phyloP scores from a whole-genome alignment of 2,113 vertebrate species.

The Geococcyx californianus region DNA sequence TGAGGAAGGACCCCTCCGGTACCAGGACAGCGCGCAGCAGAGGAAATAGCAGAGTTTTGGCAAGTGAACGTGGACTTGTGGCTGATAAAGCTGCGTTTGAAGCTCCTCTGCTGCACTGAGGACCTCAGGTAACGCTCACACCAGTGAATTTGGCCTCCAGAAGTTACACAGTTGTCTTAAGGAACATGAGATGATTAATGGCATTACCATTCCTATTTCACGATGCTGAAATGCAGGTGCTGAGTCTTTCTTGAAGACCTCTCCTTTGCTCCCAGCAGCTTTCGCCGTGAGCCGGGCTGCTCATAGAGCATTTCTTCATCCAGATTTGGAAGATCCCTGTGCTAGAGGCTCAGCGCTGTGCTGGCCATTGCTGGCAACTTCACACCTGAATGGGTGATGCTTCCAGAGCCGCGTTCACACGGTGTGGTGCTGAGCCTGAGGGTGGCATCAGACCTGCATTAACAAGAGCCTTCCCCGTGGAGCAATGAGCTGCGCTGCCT shows the following conservation, averaged over 20 bases:
- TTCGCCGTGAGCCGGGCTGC: fast-evolving
- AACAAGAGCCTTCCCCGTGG: fast-evolving
- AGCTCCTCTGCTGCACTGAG: neutral
- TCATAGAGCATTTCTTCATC: fast-evolving
- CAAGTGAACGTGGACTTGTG: fast-evolving
- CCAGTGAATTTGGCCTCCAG: fast-evolving
- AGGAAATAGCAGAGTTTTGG: neutral
- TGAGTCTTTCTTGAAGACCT: neutral
- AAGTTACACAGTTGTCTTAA: neutral
- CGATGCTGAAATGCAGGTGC: fast-evolving
- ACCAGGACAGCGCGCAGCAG: neutral
- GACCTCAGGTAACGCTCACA: fast-evolving
- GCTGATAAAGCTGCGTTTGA: neutral
- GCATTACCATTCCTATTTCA: neutral
- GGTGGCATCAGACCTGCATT: fast-evolving
- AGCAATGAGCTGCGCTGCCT: neutral
- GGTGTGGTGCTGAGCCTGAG: fast-evolving
- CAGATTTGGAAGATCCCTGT: neutral
- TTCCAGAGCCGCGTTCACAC: fast-evolving
- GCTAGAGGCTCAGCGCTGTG: fast-evolving
- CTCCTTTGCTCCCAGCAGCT: neutral
- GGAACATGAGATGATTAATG: neutral
- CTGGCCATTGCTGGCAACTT: neutral
- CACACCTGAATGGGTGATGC: fast-evolving
- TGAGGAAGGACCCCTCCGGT: neutral